Base-by-base conservation (phyloP, 2,888 invertebrate species). In the Hirtodrosophila trivittata region DNA sequence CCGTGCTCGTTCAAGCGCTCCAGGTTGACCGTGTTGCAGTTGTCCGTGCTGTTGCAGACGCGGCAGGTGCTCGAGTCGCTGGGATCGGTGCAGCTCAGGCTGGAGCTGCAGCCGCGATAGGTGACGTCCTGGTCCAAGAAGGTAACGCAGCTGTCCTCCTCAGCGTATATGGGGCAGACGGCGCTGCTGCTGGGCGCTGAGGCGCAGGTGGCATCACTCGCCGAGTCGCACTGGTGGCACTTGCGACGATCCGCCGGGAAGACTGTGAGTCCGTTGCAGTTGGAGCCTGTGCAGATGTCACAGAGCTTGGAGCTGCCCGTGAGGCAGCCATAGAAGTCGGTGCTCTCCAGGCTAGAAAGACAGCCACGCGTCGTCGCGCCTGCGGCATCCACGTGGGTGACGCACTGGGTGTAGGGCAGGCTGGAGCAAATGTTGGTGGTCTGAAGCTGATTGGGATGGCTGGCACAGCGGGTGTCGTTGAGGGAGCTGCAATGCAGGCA, bases 221-320 rank as follows among this genome's bases (percentile, higher is more conserved):
- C 16, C 0, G 90, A 90, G 35, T 77, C 77, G 37, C 90, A 90
- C 38, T 89, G 89, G 5, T 87, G 81, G 45, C 90, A 90, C 21
- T 26, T 63, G 1, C 59, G 66, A 1, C 90, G 86, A 28, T 78
- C 7, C 0, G 45, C 12, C 0, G 90, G 90, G 39, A 58, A 89
- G 0, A 89, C 78, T 10, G 58, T 78, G 1, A 86, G 33, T 0
- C 73, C 84, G 35, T 89, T 89, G 56, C 89, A 89, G 8, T 75
- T 81, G 8, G 43, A 62, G 2, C 78, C 84, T 0, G 45, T 26
- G 56, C 90, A 90, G 4, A 73, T 60, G 3, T 84, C 64, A 25
- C 90, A 89, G 21, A 65, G 57, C 2, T 59, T 42, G 4, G 81
- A 69, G 1, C 59, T 60, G 25, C 76, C 80, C 3, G 49, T 76